phyloP scores from a whole-genome alignment of 2,113 vertebrate genomes.

The Solea senegalensis region DNA sequence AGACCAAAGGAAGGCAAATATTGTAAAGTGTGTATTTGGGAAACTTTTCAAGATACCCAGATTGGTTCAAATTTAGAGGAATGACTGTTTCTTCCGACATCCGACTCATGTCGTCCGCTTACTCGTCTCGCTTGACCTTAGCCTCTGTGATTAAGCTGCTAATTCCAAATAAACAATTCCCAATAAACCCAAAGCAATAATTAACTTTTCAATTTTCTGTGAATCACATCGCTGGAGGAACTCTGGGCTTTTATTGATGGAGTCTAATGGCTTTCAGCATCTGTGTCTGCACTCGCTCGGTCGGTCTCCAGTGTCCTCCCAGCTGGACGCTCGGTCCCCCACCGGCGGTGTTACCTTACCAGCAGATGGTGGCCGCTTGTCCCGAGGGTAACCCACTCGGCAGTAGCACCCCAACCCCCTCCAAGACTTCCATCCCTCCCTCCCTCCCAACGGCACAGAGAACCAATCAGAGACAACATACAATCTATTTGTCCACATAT shows the following conservation, averaged over 20 bases:
- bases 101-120: neutral
- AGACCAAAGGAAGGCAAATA: constrained; percentile 10
- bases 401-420: constrained; percentile 49
- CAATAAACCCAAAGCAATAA: neutral
- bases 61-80: no score
- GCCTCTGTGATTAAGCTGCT: neutral
- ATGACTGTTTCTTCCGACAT: neutral
- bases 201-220: constrained; percentile 13
- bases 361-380: constrained; percentile 74
- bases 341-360: constrained; percentile 75
- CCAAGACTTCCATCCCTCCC: neutral
- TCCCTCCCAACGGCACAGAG: neutral
- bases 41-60: neutral
- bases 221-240: constrained; percentile 8
- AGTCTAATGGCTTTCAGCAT: constrained; percentile 51
- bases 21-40: neutral
- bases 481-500: neutral
- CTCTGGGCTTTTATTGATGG: constrained; percentile 43
- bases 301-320: constrained; percentile 42
- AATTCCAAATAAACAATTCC: constrained; percentile 11
- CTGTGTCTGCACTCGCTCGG: constrained; percentile 11
- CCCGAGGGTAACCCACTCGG: constrained; percentile 17
- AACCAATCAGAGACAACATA: constrained; percentile 21
- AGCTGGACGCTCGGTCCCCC: constrained; percentile 38
- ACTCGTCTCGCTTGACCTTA: neutral